These are phyloP conservation scores for Ditula angustiorana DNA, from an alignment of 2,888 invertebrate species.

Conservation along the genomic window DNA sequence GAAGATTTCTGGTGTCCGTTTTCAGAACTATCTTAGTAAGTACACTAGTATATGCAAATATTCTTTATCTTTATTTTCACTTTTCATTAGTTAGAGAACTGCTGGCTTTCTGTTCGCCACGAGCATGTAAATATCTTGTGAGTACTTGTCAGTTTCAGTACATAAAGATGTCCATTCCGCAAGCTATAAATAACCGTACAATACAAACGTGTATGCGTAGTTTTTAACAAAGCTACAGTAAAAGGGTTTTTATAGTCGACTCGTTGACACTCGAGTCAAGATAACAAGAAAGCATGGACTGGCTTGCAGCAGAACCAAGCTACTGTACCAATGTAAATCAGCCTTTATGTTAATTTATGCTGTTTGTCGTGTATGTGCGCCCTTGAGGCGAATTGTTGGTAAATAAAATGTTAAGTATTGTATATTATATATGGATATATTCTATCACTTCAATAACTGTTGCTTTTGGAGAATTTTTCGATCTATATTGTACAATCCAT, in stretches of 20 bases:
- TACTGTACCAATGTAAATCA: neutral
- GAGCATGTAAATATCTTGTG: neutral
- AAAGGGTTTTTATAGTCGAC: neutral
- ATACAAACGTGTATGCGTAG: too few relatives aligned
- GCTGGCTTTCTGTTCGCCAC: neutral
- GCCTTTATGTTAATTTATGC: slow-evolving; percentile 9
- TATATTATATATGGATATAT: slow-evolving; percentile 57
- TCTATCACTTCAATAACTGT: slow-evolving; percentile 60
- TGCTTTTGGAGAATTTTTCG: slow-evolving; percentile 64
- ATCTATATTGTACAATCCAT: slow-evolving; percentile 64
- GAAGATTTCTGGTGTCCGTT: neutral
- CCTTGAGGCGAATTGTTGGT: slow-evolving; percentile 41
- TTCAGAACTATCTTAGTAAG: neutral
- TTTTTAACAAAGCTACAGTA: neutral
- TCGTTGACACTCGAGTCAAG: too few relatives aligned
- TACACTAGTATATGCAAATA: too few relatives aligned
- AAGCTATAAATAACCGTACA: neutral
- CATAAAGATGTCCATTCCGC: neutral
- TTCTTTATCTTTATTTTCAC: neutral
- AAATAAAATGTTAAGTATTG: slow-evolving; percentile 48
- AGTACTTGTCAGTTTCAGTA: neutral
- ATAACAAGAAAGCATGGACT: too few relatives aligned
- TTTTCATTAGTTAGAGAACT: neutral
- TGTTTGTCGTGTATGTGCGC: neutral
- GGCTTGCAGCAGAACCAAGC: neutral